Evolutionary conservation across 2,113 vertebrate species (phyloP).

Genomic region (Etheostoma spectabile): DNA sequence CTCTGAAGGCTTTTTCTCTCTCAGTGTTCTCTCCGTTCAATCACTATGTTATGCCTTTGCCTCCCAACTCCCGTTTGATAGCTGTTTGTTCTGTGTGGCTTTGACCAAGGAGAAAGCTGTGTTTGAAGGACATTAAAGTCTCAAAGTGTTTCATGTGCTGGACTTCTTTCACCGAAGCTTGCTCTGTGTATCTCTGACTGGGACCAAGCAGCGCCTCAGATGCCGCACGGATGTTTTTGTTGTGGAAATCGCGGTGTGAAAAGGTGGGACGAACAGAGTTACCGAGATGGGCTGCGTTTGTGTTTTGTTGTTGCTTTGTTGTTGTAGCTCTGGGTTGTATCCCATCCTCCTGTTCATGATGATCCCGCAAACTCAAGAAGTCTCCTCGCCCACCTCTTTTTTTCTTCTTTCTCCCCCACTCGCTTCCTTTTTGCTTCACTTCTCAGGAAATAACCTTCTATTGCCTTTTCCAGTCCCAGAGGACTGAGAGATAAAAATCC

Average conservation of each 20-base stretch:
- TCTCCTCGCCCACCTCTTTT: conserved; percentile 36
- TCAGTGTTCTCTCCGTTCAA: conserved; percentile 15
- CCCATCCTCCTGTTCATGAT: conserved; percentile 26
- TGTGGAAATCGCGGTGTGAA: conserved; percentile 68
- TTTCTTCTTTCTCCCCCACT: conserved; percentile 30
- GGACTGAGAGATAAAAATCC: conserved; percentile 80
- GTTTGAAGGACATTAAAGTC: conserved; percentile 48
- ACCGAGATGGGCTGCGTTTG: conserved; percentile 52
- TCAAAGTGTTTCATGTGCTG: conserved; percentile 32
- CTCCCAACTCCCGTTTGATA: conserved; percentile 67
- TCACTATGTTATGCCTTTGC: conserved; percentile 40
- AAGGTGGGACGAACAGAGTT: conserved; percentile 54
- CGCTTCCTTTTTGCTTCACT: conserved; percentile 60
- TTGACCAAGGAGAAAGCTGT: conserved; percentile 34
- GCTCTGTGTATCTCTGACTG: conserved; percentile 29
- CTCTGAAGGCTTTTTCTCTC: conserved; percentile 40
- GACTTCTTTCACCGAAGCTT: conserved; percentile 33
- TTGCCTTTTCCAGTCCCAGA: conserved; percentile 74
- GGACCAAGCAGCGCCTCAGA: conserved; percentile 52
- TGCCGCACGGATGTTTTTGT: conserved; percentile 58
- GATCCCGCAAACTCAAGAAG: conserved; percentile 40
- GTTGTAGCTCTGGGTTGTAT: conserved; percentile 57
- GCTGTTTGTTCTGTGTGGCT: conserved; percentile 54
- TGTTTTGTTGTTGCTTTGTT: conserved; percentile 67
- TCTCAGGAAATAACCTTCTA: conserved; percentile 76